A percentile compares a stretch with the other conserved stretches of the same genome.
phyloP scores from a whole-genome alignment of 2,113 vertebrate genomes.

The Actenoides lindsayi region DNA sequence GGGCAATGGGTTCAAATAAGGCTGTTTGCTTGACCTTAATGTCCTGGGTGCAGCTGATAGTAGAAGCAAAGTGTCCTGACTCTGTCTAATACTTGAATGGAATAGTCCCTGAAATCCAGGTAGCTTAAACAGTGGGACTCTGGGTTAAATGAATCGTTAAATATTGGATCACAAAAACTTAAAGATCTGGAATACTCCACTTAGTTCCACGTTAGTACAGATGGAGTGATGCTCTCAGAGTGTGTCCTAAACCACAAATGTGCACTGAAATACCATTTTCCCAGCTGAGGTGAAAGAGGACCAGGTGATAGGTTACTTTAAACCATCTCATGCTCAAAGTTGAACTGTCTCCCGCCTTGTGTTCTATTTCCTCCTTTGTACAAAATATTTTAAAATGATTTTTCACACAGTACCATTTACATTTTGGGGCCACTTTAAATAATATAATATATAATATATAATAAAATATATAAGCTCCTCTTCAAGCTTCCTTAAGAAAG shows the following conservation, averaged over 20 bases:
- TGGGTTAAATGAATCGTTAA: background rate
- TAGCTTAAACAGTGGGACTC: background rate
- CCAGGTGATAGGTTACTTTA: background rate
- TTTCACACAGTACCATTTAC: background rate
- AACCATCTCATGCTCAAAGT: background rate
- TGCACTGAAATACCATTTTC: background rate
- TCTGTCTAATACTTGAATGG: background rate
- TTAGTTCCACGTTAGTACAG: background rate
- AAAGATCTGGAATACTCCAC: background rate
- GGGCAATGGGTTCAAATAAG: background rate
- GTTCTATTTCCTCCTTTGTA: background rate
- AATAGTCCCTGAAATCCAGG: background rate
- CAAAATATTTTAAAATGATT: background rate
- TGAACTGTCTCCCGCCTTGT: background rate
- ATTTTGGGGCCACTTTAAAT: background rate
- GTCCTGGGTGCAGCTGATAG: background rate
- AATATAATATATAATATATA: too few species aligned
- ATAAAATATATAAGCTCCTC: background rate
- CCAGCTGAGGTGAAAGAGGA: background rate
- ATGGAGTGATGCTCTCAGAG: background rate
- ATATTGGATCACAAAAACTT: background rate
- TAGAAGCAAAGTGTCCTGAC: background rate
- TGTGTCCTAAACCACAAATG: background rate
- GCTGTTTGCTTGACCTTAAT: background rate
- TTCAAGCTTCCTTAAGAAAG: background rate